These are phyloP conservation scores for Hipposideros armiger DNA, from an alignment of 2,113 vertebrate species.

Conservation along the genomic window DNA sequence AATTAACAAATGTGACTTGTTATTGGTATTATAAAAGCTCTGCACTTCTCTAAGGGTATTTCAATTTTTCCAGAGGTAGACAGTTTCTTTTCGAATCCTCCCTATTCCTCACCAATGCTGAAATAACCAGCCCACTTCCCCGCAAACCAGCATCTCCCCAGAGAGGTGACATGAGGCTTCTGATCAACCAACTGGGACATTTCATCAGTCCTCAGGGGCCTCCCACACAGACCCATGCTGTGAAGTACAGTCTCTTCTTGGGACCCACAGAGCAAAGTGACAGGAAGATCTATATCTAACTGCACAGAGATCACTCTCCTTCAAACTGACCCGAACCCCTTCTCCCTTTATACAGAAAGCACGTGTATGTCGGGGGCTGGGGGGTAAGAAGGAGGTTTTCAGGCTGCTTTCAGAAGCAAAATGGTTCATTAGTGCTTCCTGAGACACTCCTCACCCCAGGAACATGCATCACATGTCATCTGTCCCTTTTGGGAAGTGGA, in stretches of 20 bases:
- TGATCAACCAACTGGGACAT: background rate
- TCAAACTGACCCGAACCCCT: background rate
- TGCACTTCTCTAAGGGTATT: background rate
- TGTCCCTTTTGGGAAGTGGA: background rate
- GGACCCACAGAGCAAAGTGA: background rate
- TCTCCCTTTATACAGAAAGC: background rate
- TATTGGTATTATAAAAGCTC: background rate
- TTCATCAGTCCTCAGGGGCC: background rate
- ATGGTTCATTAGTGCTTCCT: background rate
- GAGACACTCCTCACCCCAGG: background rate
- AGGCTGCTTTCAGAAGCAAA: conserved; percentile 29
- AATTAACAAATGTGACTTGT: background rate
- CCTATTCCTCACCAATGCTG: background rate
- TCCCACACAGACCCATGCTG: background rate
- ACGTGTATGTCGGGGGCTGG: rapidly evolving
- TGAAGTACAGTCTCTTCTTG: background rate
- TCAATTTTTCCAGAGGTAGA: background rate
- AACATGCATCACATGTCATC: background rate
- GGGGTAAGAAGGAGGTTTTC: background rate
- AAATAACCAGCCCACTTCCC: background rate
- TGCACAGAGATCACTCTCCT: background rate
- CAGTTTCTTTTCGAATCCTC: background rate
- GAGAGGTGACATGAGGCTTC: background rate
- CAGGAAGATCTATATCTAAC: background rate
- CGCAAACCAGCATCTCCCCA: background rate